Conservation (phyloP, 2,113 vertebrate genomes). For the Pangasianodon hypophthalmus region DNA sequence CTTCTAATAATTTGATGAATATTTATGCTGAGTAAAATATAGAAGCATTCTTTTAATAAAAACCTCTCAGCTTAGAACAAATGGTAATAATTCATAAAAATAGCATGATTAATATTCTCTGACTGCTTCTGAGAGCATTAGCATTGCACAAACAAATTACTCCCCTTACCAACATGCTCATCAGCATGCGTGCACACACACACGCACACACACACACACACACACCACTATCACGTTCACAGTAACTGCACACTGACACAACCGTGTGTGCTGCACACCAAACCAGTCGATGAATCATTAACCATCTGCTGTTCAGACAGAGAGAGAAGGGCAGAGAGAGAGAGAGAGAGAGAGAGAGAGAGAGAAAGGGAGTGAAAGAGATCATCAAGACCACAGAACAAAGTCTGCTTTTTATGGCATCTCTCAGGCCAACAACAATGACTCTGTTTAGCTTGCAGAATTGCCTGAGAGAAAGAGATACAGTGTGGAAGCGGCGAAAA, state of each 20-base stretch:
- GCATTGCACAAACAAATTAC: constrained; percentile 47
- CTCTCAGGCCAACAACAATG: constrained; percentile 67
- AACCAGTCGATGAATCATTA: constrained; percentile 72
- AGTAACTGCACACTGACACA: constrained; percentile 60
- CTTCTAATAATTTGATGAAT: background rate
- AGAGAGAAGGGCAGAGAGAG: constrained; percentile 33
- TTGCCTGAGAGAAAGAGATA: constrained; percentile 20
- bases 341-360: constrained; percentile 38
- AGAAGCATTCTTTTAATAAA: constrained; percentile 27
- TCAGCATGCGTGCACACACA: background rate
- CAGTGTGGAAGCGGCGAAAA: constrained; percentile 3
- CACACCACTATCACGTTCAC: constrained; percentile 53
- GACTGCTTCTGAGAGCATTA: constrained; percentile 36
- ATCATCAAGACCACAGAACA: constrained; percentile 55
- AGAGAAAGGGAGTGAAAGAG: constrained; percentile 36
- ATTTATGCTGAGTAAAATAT: constrained; percentile 12
- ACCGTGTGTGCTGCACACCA: constrained; percentile 61
- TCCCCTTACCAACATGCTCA: constrained; percentile 24
- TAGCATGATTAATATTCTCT: constrained; percentile 45
- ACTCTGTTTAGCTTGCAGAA: constrained; percentile 62
- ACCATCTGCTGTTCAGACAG: constrained; percentile 66
- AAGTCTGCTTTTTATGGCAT: constrained; percentile 70
- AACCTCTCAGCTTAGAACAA: constrained; percentile 9
- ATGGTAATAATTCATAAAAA: constrained; percentile 37
- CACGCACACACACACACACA: constrained; percentile 32